phyloP scores from a whole-genome alignment of 2,797 vertebrate genomes.

The Pelobates cultripes region DNA sequence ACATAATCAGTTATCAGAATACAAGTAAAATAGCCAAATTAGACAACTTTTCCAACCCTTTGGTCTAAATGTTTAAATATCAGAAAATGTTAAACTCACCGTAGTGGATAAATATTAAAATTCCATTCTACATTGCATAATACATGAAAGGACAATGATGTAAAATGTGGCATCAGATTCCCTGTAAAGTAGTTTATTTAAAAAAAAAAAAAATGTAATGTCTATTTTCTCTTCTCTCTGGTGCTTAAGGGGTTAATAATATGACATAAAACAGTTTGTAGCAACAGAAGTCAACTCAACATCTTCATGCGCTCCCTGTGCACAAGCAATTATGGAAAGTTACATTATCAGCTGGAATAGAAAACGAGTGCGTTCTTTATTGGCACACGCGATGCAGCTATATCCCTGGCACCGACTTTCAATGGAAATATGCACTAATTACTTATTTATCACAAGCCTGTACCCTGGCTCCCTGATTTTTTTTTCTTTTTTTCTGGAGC shows the following conservation, averaged over 20 bases:
- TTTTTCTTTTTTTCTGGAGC: constrained; percentile 12
- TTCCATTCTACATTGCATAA: too few relatives aligned
- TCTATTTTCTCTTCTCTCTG: neutral
- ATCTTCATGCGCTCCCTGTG: constrained; percentile 16
- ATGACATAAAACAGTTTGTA: neutral
- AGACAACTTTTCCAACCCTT: too few relatives aligned
- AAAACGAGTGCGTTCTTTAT: constrained; percentile 33
- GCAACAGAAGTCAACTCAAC: constrained; percentile 16
- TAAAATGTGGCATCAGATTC: too few relatives aligned
- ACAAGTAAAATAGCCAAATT: too few relatives aligned
- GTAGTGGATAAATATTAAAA: too few relatives aligned
- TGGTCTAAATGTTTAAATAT: too few relatives aligned
- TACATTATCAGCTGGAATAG: constrained; percentile 53
- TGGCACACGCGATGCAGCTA: constrained; percentile 31
- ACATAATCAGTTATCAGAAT: too few relatives aligned
- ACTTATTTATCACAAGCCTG: constrained; percentile 43
- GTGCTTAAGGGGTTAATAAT: neutral
- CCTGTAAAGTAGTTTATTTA: too few relatives aligned
- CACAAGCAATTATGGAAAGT: constrained; percentile 48
- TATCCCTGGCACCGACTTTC: constrained; percentile 36
- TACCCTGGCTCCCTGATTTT: constrained; percentile 32
- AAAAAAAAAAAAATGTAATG: too few relatives aligned
- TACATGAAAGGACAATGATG: too few relatives aligned
- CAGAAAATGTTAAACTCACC: too few relatives aligned
- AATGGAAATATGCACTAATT: constrained; percentile 45